Percentiles rank a stretch among this genome's conserved stretches.
These are phyloP conservation scores for Hydrophis major DNA, from an alignment of 2,797 vertebrate genomes.

Conservation along the genomic window DNA sequence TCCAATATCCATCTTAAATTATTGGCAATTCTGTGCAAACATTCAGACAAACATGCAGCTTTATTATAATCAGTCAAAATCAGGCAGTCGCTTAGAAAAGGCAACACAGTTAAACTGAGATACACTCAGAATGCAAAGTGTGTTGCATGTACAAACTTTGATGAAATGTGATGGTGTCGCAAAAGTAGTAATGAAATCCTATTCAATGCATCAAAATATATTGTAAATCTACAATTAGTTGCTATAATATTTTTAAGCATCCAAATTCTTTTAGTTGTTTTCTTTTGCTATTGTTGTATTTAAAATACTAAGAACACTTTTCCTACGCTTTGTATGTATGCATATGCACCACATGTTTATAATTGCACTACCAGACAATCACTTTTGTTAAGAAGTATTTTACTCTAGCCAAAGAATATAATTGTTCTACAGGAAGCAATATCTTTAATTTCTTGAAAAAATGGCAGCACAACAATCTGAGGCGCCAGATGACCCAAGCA, in stretches of 20 bases:
- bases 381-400: not conserved
- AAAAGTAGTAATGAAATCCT: not conserved
- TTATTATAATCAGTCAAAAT: not conserved
- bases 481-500: constrained; percentile 48
- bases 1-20: not conserved
- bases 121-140: not conserved
- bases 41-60: not conserved
- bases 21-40: not conserved
- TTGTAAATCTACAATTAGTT: not conserved
- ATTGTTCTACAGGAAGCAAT: constrained; percentile 28
- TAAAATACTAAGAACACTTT: not conserved
- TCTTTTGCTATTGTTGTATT: not conserved
- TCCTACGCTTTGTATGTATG: not conserved
- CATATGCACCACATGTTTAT: not conserved
- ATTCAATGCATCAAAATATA: not conserved
- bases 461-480: constrained; percentile 45
- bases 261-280: not conserved
- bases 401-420: not conserved
- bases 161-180: not conserved
- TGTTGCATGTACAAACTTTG: not conserved
- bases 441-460: constrained; percentile 45
- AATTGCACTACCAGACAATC: not conserved
- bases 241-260: not conserved
- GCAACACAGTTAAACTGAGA: not conserved
- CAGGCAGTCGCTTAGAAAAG: not conserved